These are phyloP conservation scores for Eospalax fontanierii DNA, from an alignment of 2,797 vertebrate species.

Conservation along the genomic window DNA sequence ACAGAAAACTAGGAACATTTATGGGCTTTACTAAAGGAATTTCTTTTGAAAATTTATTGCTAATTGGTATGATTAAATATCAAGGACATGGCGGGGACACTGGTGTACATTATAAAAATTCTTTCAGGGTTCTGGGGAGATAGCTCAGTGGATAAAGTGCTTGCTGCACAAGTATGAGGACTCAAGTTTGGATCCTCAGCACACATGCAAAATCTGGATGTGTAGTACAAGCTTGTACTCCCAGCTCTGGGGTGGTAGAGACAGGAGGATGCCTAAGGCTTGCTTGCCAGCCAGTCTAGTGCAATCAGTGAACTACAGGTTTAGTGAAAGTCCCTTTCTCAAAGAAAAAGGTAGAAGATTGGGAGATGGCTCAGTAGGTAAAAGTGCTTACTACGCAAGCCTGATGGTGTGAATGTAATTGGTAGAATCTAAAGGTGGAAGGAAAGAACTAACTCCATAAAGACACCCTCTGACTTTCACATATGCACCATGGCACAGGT, in stretches of 20 bases:
- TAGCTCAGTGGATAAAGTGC: neutral
- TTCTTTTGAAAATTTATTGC: neutral
- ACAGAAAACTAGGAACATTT: constrained; percentile 14
- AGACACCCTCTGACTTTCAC: neutral
- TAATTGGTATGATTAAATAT: constrained; percentile 37
- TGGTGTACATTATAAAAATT: neutral
- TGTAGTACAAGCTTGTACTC: neutral
- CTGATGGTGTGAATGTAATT: too few relatives aligned
- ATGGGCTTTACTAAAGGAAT: constrained; percentile 10
- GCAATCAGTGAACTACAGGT: neutral
- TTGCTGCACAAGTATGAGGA: neutral
- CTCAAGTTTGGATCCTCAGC: neutral
- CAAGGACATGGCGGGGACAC: neutral
- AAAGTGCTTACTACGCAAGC: neutral
- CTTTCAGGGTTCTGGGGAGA: neutral
- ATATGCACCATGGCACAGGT: neutral
- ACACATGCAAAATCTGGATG: neutral
- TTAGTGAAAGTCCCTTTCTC: neutral
- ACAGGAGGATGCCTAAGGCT: neutral
- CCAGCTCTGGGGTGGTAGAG: neutral
- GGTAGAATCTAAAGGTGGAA: too few relatives aligned
- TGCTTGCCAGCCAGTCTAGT: neutral
- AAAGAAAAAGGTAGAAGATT: neutral
- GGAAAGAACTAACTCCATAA: too few relatives aligned
- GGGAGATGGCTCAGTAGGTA: neutral